Evolutionary conservation across 2,113 vertebrate species (phyloP), one percentile per base, ranked within the genome.

Genomic region (Tragelaphus buxtoni): DNA sequence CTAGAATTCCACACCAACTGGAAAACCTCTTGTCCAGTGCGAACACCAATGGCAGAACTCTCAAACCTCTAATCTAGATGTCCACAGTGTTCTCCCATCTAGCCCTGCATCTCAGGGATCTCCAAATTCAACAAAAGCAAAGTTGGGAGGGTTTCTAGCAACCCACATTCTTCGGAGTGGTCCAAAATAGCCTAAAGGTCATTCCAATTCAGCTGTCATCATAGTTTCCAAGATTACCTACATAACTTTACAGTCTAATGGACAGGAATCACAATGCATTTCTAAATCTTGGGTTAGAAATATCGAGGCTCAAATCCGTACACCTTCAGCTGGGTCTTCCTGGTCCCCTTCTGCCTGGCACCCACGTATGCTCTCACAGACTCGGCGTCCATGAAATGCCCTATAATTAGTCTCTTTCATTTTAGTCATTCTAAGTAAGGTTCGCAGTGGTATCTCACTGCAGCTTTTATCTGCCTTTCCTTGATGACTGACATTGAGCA

Each of bases 171-270:
- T 99, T 79, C 99, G 99, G 93, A 99, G 98, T 51, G 99, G 99
- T 95, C 99, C 99, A 49, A 99, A 99, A 98, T 99, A 99, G 83
- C 99, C 99, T 98, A 99, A 99, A 6, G 99, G 98, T 87, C 99
- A 98, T 96, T 99, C 99, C 98, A 99, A 92, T 92, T 99, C 99
- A 1, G 99, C 99, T 97, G 98, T 99, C 99, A 96, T 99, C 99
- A 99, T 99, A 99, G 97, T 99, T 99, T 79, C 99, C 99, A 97
- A 99, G 99, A 98, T 99, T 99, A 80, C 99, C 99, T 93, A 99
- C 99, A n/a, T 99, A 99, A 99, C 99, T 98, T 99, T 99, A 98
- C 99, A 99, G 98, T 99, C 99, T 92, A 99, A 98, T 13, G 99
- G 99, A 98, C 99, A 99, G 86, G 99, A 99, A 96, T 99, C 99